A percentile compares a stretch with the other conserved stretches of the same genome.
Conservation (phyloP, 2,797 vertebrate species). For the Florisuga fusca region DNA sequence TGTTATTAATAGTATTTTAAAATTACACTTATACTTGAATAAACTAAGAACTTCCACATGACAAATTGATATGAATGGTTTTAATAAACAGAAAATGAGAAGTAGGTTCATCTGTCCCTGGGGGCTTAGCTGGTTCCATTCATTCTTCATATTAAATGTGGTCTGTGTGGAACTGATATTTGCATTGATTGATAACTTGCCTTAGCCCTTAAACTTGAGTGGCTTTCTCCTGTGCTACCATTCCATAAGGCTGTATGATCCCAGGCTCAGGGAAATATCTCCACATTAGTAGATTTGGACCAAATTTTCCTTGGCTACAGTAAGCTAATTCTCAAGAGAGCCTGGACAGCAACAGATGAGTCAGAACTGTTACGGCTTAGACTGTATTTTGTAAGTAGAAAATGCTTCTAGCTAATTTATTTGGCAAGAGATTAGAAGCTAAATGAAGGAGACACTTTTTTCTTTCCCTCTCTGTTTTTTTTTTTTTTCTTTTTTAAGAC, state of each 20-base stretch:
- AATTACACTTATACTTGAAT: constrained; percentile 47
- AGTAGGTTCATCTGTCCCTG: constrained; percentile 48
- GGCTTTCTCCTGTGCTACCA: background rate
- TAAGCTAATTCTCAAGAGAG: background rate
- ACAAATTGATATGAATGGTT: constrained; percentile 64
- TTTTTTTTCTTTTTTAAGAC: background rate
- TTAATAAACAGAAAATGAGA: constrained; percentile 70
- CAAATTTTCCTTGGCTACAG: background rate
- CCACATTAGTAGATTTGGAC: background rate
- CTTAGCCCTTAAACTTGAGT: background rate
- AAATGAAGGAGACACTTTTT: constrained; percentile 22
- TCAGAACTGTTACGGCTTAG: background rate
- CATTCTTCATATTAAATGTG: constrained; percentile 28
- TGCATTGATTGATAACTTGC: constrained; percentile 3
- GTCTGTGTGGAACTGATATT: background rate
- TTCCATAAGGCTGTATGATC: background rate
- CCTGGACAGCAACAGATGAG: constrained; percentile 7
- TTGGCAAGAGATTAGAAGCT: constrained; percentile 68
- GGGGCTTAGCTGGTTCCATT: constrained; percentile 32
- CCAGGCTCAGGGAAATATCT: background rate
- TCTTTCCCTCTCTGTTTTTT: background rate
- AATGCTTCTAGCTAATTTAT: constrained; percentile 38
- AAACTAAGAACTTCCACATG: constrained; percentile 42
- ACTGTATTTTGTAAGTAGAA: background rate
- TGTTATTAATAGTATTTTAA: constrained; percentile 52